Evolutionary conservation across 2,888 invertebrate genomes (phyloP), one percentile per base, ranked within the genome.

Genomic region (Lapara coniferarum): DNA sequence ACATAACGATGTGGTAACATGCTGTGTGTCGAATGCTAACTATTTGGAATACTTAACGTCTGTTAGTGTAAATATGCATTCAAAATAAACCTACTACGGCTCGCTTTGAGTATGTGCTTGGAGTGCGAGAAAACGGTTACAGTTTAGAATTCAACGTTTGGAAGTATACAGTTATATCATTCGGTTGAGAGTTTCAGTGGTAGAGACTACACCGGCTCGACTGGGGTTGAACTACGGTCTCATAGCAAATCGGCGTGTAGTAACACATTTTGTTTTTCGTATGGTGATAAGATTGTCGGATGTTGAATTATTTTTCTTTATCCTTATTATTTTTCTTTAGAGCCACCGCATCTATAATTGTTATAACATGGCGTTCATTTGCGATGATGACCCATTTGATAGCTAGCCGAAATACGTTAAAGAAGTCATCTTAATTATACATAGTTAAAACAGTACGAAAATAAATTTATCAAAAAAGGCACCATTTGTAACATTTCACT

Each of bases 81-180:
- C 44, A 59, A 59, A 59, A 58, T 58, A 58, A 58, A 58, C 57
- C 56, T 56, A 25, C 56, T 56, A 25, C 53, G 53, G 53, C 57
- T 58, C 30, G 57, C 30, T 58, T 58, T 58, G 8, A 30, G n/a
- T 58, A 37, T 58, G 25, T 10, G 37, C 57, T 58, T 58, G 13
- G 30, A 56, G 25, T 25, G 25, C 56, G 25, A 6, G 25, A 13
- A 56, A 37, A 58, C 57, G 14, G 12, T 30, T 37, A 58, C 7
- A 58, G 30, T 30, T 30, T 58, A 58, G 30, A 14, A 58, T 58
- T 58, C 6, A 56, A 56, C 25, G 56, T 30, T 37, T 37, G 2
- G 37, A 37, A 56, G 56, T 56, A 25, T 25, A 56, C 37, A 37
- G 37, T 37, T 37, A 37, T 37, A 37, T 37, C 25, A 25, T 25